Percentiles rank a stretch among this genome's conserved stretches.
phyloP scores from a whole-genome alignment of 2,797 vertebrate genomes.

The Enteromius trimaculatus region DNA sequence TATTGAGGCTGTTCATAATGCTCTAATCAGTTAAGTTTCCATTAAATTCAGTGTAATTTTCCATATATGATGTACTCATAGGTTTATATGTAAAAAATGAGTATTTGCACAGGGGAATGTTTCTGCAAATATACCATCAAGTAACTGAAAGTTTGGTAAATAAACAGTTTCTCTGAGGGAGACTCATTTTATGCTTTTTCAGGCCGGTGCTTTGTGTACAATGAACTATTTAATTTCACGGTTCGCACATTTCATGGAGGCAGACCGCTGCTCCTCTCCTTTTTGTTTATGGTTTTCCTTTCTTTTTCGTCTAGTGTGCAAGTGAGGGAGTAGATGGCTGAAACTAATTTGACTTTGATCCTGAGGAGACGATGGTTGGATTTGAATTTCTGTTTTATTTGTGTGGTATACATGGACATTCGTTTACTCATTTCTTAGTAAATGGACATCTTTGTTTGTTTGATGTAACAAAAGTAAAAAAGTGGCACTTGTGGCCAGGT shows the following conservation, averaged over 20 bases:
- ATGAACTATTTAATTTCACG: slow-evolving; percentile 29
- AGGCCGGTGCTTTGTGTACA: not conserved
- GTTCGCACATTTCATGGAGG: slow-evolving; percentile 12
- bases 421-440: not conserved
- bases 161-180: slow-evolving; percentile 3
- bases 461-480: not conserved
- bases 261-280: not conserved
- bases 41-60: slow-evolving; percentile 3
- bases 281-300: slow-evolving; percentile 13
- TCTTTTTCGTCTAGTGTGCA: not conserved
- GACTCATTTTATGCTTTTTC: not conserved
- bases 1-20: not conserved
- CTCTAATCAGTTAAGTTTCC: not conserved
- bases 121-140: not conserved
- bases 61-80: not conserved
- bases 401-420: not conserved
- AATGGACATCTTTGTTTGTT: not conserved
- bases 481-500: too few species aligned
- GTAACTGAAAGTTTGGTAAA: slow-evolving; percentile 1
- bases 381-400: not conserved
- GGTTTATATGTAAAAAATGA: slow-evolving; percentile 4
- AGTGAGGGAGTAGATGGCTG: not conserved
- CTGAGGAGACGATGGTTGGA: not conserved
- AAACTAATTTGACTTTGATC: slow-evolving; percentile 16
- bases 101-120: not conserved